Percentiles rank a stretch among this genome's conserved stretches.
These are phyloP conservation scores for Sphaerodactylus townsendi DNA, from an alignment of 2,113 vertebrate genomes.

Conservation along the genomic window DNA sequence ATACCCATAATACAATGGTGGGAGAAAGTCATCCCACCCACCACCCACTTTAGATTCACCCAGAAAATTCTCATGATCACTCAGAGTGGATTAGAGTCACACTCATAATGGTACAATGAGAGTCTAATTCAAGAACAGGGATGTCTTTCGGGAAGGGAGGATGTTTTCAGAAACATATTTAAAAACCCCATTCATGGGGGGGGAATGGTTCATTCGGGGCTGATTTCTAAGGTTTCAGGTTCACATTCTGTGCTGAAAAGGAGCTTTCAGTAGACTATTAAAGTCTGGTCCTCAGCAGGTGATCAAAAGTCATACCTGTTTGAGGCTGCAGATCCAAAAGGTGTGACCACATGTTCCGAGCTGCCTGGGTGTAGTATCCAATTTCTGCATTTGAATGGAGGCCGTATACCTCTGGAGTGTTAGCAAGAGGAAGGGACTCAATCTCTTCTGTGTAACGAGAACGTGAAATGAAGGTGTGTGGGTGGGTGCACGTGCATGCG, in stretches of 20 bases:
- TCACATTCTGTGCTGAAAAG: neutral
- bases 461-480: neutral
- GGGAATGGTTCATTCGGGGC: too few relatives aligned
- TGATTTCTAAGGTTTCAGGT: neutral
- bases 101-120: neutral
- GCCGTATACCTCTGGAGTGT: constrained; percentile 88
- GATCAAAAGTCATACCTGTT: constrained; percentile 70
- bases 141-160: neutral
- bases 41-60: neutral
- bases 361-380: constrained; percentile 88
- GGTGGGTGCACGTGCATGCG: too few relatives aligned
- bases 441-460: constrained; percentile 81
- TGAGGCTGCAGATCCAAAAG: constrained; percentile 94
- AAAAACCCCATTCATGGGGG: neutral
- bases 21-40: too few relatives aligned
- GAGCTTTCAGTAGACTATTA: too few relatives aligned
- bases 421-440: constrained; percentile 85
- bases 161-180: neutral
- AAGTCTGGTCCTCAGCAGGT: neutral
- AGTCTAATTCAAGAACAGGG: neutral
- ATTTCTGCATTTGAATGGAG: constrained; percentile 94
- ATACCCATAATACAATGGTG: neutral
- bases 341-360: constrained; percentile 86
- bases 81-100: neutral
- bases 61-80: neutral